Evolutionary conservation across 2,113 vertebrate genomes (phyloP).

Genomic region (Xiphophorus hellerii): DNA sequence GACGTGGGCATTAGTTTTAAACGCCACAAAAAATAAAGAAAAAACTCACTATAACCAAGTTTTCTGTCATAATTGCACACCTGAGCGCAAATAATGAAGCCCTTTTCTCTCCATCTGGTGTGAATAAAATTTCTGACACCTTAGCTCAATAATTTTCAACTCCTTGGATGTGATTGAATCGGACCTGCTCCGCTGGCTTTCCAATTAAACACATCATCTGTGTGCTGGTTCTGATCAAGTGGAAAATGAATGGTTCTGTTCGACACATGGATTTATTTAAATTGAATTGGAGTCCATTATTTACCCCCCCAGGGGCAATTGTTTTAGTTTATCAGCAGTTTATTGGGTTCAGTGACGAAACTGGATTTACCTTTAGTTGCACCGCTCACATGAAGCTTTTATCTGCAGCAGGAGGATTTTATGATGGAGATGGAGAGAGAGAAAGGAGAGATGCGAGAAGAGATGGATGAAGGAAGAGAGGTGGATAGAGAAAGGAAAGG

Average conservation of each 20-base stretch:
- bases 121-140: slow-evolving; percentile 31
- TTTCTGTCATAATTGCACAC: background rate
- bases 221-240: slow-evolving; percentile 28
- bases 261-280: slow-evolving; percentile 50
- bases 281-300: slow-evolving; percentile 43
- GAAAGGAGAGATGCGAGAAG: no score
- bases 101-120: slow-evolving; percentile 3
- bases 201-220: slow-evolving; percentile 61
- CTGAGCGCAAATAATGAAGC: slow-evolving; percentile 8
- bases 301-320: slow-evolving; percentile 6
- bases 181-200: slow-evolving; percentile 45
- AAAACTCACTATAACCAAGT: background rate
- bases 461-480: no score
- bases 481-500: no score
- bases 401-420: background rate
- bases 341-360: slow-evolving; percentile 19
- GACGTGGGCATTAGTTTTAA: background rate
- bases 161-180: slow-evolving; percentile 53
- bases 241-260: slow-evolving; percentile 32
- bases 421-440: background rate
- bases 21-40: background rate
- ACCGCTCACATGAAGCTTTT: background rate
- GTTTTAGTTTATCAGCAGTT: slow-evolving; percentile 43
- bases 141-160: slow-evolving; percentile 33
- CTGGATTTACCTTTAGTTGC: slow-evolving; percentile 1